These are phyloP conservation scores for Ormyrus nitidulus DNA, from an alignment of 2,888 invertebrate species.

Conservation along the genomic window DNA sequence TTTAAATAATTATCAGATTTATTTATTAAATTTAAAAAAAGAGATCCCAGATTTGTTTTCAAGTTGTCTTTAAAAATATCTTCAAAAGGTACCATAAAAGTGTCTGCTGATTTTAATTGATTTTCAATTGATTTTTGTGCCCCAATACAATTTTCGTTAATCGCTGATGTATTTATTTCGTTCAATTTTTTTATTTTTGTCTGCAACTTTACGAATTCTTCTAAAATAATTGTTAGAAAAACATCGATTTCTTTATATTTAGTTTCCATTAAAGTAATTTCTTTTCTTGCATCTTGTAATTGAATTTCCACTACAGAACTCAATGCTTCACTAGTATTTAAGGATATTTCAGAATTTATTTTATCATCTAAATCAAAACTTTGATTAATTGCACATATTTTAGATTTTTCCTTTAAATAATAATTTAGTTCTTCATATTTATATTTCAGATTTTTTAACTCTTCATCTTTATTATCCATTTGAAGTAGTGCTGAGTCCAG, in stretches of 20 bases:
- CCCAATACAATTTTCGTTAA: not conserved
- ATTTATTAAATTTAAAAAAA: constrained; percentile 33
- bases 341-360: constrained; percentile 42
- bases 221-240: constrained; percentile 55
- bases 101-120: not conserved
- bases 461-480: constrained; percentile 66
- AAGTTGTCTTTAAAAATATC: constrained; percentile 25
- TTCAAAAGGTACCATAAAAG: not conserved
- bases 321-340: constrained; percentile 67
- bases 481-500: constrained; percentile 63
- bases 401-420: constrained; percentile 63
- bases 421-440: constrained; percentile 67
- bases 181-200: constrained; percentile 3
- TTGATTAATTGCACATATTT: constrained; percentile 60
- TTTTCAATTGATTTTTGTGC: not conserved
- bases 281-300: constrained; percentile 72
- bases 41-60: not conserved
- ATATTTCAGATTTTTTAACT: constrained; percentile 65
- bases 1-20: not conserved
- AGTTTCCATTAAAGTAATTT: constrained; percentile 61
- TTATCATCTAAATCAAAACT: constrained; percentile 69
- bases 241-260: constrained; percentile 76
- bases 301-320: constrained; percentile 72
- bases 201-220: constrained; percentile 57
- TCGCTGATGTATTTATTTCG: not conserved